Evolutionary conservation across 1,140 invertebrate species (phyloP), one percentile per base, ranked within the genome.

Genomic region (Mercenaria mercenaria): DNA sequence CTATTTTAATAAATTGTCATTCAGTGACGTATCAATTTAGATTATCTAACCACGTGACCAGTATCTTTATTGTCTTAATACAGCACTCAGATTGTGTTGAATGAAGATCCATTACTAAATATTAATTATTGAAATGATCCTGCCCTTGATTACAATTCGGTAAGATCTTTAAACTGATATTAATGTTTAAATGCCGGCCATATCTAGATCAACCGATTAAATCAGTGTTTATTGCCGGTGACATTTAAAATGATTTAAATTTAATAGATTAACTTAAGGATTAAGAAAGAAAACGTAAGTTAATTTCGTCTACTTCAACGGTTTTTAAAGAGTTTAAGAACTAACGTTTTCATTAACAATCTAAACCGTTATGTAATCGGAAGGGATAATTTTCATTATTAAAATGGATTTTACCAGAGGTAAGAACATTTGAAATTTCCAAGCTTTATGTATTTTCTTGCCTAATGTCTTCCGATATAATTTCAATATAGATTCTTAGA

Each of bases 41-140:
- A 64, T 64, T 1, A 64, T 64, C 59, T 29, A 26, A 26, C 26
- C 59, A 29, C 59, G 59, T 64, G 59, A 64, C 59, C 23, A 6
- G 6, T 64, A 64, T 1, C 26, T 29, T 64, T 29, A 64, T 64
- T 64, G 59, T 64, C 26, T 64, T 64, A 4, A 64, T 11, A 29
- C 26, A 64, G 26, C 59, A 23, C 26, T 64, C 15, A 64, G 6
- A 64, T 29, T n/a, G 26, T 64, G 59, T 29, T 64, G 59, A 29
- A 64, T 64, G 15, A 23, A 29, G 59, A 29, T 64, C 59, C 26
- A 64, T 64, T 64, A 64, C 59, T 64, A 4, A 10, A 64, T 64
- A 64, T 64, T n/a, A 64, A 64, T 64, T 64, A 64, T 64, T 64
- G n/a, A 64, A 64, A 64, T 64, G n/a, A 29, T 64, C n/a, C 52